Conservation (phyloP, 2,797 vertebrate genomes). For the Brachyalestes nurse region DNA sequence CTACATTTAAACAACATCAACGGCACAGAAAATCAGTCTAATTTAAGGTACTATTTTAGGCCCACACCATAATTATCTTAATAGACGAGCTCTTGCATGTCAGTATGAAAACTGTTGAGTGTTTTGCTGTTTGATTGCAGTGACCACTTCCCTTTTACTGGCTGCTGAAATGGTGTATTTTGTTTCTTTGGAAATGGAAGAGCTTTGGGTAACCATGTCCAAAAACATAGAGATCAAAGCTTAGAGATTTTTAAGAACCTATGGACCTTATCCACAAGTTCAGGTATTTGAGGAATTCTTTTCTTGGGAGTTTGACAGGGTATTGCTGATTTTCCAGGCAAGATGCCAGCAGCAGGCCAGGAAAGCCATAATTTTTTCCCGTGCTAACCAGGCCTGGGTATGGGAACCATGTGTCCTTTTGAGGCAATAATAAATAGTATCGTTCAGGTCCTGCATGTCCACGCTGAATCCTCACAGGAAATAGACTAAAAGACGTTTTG, state of each 20-base stretch:
- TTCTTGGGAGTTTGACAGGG: slow-evolving; percentile 64
- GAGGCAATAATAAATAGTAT: slow-evolving; percentile 22
- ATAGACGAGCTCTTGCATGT: not conserved
- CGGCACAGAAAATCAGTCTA: not conserved
- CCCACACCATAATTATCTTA: not conserved
- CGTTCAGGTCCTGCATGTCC: not conserved
- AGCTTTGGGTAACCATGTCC: not conserved
- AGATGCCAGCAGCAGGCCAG: slow-evolving; percentile 66
- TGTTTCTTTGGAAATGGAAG: not conserved
- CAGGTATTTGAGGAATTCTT: slow-evolving; percentile 64
- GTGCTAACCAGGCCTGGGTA: slow-evolving; percentile 18
- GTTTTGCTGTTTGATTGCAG: not conserved
- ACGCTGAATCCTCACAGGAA: not conserved
- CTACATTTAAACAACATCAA: not conserved
- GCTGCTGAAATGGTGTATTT: not conserved
- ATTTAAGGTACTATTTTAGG: not conserved
- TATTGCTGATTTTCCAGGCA: slow-evolving; percentile 72
- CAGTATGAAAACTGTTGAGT: not conserved
- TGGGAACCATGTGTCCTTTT: slow-evolving; percentile 60
- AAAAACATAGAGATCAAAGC: not conserved
- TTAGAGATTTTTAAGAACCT: slow-evolving; percentile 29
- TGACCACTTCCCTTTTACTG: not conserved
- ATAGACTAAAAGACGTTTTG: not conserved
- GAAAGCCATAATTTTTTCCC: slow-evolving; percentile 60
- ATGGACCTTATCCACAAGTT: slow-evolving; percentile 44